Percentiles rank a stretch among this genome's conserved stretches.
phyloP scores from a whole-genome alignment of 2,113 vertebrate genomes.

The Actenoides hombroni region DNA sequence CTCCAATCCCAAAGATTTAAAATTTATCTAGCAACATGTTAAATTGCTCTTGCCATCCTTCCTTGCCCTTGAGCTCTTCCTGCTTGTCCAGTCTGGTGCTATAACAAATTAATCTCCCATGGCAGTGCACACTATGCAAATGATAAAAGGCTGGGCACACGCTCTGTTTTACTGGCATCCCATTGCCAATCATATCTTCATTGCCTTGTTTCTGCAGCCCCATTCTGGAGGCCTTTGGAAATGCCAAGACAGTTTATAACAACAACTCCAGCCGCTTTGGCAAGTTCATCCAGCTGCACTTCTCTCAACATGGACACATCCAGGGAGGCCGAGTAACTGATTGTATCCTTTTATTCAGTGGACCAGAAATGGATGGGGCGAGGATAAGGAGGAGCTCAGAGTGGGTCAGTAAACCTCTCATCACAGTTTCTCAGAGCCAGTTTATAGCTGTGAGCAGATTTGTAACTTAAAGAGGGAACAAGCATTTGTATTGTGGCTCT shows the following conservation, averaged over 20 bases:
- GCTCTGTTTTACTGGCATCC: background rate
- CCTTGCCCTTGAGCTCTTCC: conserved; percentile 7
- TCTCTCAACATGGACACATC: conserved; percentile 88
- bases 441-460: background rate
- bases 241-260: conserved; percentile 92
- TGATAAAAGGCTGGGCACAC: background rate
- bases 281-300: conserved; percentile 92
- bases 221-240: conserved; percentile 91
- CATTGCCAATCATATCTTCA: background rate
- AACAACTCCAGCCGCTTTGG: conserved; percentile 94
- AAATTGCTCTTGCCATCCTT: background rate
- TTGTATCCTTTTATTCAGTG: conserved; percentile 82
- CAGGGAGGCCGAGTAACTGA: conserved; percentile 90
- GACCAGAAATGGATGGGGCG: background rate
- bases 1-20: background rate
- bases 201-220: conserved; percentile 75
- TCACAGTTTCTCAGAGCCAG: background rate
- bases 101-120: background rate
- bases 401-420: background rate
- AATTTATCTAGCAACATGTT: background rate
- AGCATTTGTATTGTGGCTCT: background rate
- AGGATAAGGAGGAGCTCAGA: background rate
- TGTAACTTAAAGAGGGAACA: background rate
- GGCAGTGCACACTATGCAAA: background rate
- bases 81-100: conserved; percentile 2